These are phyloP conservation scores for Drosophila watanabei DNA, from an alignment of 1,140 invertebrate genomes.

Conservation along the genomic window DNA sequence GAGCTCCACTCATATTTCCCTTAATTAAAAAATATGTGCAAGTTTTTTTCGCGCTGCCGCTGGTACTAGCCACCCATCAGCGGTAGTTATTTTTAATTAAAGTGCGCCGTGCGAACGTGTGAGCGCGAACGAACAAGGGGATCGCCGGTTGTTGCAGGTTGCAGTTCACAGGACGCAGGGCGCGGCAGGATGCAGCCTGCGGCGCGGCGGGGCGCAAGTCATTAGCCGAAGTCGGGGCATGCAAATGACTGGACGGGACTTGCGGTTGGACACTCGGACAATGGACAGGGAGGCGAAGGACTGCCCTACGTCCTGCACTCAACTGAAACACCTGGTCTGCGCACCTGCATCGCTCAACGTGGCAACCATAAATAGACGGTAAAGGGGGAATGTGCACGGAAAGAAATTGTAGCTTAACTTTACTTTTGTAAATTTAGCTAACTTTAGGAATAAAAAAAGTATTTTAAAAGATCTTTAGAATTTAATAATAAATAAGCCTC, in stretches of 20 bases:
- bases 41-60: conserved; percentile 9
- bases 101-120: conserved; percentile 58
- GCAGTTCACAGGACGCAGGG: not conserved
- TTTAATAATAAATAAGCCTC: not conserved
- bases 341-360: conserved; percentile 29
- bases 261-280: conserved; percentile 30
- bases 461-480: not conserved
- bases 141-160: not conserved
- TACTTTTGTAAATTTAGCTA: fast-evolving
- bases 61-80: conserved; percentile 2
- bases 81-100: conserved; percentile 79
- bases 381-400: conserved; percentile 4
- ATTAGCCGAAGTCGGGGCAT: conserved; percentile 57
- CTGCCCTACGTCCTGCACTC: not conserved
- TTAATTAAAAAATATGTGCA: conserved; percentile 66
- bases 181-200: conserved; percentile 5
- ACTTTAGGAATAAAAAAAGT: not conserved
- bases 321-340: conserved; percentile 12
- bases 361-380: conserved; percentile 62
- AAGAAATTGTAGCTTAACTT: not conserved
- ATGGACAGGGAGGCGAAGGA: not conserved
- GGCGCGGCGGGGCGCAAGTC: conserved; percentile 20
- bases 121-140: not conserved
- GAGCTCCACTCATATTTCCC: conserved; percentile 56
- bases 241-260: conserved; percentile 52